Conservation (phyloP, 2,888 invertebrate species). For the Lottia gigantea region DNA sequence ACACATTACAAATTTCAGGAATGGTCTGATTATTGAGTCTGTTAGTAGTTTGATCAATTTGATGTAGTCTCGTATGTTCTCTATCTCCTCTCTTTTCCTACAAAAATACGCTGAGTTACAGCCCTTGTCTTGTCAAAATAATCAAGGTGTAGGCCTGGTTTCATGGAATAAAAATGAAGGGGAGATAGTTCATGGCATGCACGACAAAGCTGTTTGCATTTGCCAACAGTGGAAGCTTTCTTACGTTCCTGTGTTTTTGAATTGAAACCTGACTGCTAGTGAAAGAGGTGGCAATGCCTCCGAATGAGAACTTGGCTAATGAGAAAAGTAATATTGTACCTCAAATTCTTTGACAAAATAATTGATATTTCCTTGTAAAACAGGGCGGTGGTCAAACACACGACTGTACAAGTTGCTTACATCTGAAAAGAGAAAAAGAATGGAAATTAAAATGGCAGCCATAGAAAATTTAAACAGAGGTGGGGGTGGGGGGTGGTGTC, state of each 20-base stretch:
- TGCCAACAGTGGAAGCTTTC: no score
- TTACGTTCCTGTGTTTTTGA: no score
- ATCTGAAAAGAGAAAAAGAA: conserved; percentile 72
- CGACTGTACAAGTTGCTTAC: conserved; percentile 84
- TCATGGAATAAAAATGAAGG: no score
- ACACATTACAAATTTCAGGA: not conserved
- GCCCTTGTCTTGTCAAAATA: not conserved
- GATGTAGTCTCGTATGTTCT: not conserved
- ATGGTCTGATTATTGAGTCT: not conserved
- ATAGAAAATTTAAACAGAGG: no score
- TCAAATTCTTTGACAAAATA: conserved; percentile 87
- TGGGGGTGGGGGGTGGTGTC: no score
- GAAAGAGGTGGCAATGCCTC: no score
- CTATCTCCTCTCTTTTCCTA: not conserved
- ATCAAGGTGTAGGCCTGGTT: no score
- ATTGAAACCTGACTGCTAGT: no score
- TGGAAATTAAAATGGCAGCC: no score
- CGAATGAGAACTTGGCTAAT: no score
- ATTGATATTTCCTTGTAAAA: conserved; percentile 86
- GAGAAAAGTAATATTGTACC: conserved; percentile 69
- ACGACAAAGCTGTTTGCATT: no score
- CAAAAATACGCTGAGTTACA: not conserved
- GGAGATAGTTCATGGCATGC: no score
- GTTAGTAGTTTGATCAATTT: not conserved
- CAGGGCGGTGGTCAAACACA: conserved; percentile 87